Percentiles rank a stretch among this genome's conserved stretches.
Evolutionary conservation across 2,888 invertebrate genomes (phyloP).

Genomic region (Cheilosia impressa): DNA sequence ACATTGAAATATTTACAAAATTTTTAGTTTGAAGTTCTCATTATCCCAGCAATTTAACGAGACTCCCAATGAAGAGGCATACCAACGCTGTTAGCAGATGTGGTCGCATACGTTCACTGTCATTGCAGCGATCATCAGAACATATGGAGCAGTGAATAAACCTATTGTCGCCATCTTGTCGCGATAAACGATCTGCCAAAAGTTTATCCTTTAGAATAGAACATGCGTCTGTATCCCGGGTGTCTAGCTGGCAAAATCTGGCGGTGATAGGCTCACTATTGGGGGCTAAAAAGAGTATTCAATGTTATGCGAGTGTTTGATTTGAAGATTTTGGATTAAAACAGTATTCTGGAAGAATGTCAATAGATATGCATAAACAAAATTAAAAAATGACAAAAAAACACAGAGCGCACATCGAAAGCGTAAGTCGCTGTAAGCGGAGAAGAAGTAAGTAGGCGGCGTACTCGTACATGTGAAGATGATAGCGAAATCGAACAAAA

Average conservation of each 20-base stretch:
- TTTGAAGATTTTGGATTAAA: not conserved
- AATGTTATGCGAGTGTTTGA: not conserved
- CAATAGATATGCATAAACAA: too few relatives aligned
- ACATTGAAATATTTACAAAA: slow-evolving; percentile 55
- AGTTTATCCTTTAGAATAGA: slow-evolving; percentile 80
- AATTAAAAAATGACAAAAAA: too few relatives aligned
- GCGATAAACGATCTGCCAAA: slow-evolving; percentile 43
- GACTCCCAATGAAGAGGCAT: slow-evolving; percentile 38
- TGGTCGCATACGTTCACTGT: slow-evolving; percentile 74
- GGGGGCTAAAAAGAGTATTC: slow-evolving; percentile 7
- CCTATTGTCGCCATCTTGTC: slow-evolving; percentile 76
- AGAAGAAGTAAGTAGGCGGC: too few relatives aligned
- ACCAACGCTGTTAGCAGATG: slow-evolving; percentile 13
- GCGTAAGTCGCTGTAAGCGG: too few relatives aligned
- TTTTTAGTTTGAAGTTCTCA: slow-evolving; percentile 9
- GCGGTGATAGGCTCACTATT: slow-evolving; percentile 79
- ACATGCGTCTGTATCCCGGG: slow-evolving; percentile 82
- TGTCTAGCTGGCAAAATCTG: slow-evolving; percentile 82
- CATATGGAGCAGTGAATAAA: slow-evolving; percentile 82
- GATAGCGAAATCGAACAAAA: too few relatives aligned
- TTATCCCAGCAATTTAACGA: slow-evolving; percentile 62
- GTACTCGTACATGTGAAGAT: too few relatives aligned
- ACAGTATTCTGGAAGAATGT: not conserved
- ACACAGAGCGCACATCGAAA: too few relatives aligned
- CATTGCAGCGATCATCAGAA: slow-evolving; percentile 80